These are phyloP conservation scores for Pantherophis alleghaniensis DNA, from an alignment of 2,797 vertebrate genomes.

Conservation along the genomic window DNA sequence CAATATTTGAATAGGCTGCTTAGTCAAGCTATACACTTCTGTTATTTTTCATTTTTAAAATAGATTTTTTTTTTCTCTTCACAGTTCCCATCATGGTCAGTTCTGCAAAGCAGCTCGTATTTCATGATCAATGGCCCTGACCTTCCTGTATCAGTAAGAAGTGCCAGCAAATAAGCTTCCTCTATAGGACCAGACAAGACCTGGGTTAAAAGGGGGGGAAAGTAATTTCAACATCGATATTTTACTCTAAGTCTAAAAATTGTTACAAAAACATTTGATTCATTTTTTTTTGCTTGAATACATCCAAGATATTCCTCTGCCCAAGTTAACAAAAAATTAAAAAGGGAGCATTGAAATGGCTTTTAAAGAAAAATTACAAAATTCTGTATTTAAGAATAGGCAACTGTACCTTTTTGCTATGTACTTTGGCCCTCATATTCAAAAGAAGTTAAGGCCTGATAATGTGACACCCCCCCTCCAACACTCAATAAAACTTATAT, in stretches of 20 bases:
- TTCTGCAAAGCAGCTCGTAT: neutral
- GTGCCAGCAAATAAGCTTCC: constrained; percentile 3
- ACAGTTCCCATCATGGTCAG: neutral
- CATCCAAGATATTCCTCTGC: constrained; percentile 27
- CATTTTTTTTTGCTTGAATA: constrained; percentile 47
- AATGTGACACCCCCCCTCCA: constrained; percentile 48
- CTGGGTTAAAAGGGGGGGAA: constrained; percentile 24
- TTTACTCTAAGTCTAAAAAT: constrained; percentile 50
- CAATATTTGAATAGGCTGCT: constrained; percentile 1
- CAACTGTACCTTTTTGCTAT: constrained; percentile 64
- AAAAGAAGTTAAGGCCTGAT: constrained; percentile 64
- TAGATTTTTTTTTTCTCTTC: constrained; percentile 16
- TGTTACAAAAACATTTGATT: constrained; percentile 35
- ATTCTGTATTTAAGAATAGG: constrained; percentile 65
- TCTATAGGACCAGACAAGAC: constrained; percentile 18
- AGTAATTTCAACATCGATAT: constrained; percentile 54
- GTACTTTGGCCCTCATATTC: constrained; percentile 58
- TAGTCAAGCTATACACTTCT: neutral
- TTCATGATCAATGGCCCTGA: neutral
- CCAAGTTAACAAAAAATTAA: constrained; percentile 47
- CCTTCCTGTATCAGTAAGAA: neutral
- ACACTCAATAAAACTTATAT: constrained; percentile 53
- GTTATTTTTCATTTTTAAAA: constrained; percentile 5
- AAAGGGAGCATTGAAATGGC: constrained; percentile 60
- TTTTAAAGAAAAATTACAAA: constrained; percentile 60